Percentiles rank a stretch among this genome's conserved stretches.
Evolutionary conservation across 1,140 invertebrate species (phyloP).

Genomic region (Trinorchestia longiramus): DNA sequence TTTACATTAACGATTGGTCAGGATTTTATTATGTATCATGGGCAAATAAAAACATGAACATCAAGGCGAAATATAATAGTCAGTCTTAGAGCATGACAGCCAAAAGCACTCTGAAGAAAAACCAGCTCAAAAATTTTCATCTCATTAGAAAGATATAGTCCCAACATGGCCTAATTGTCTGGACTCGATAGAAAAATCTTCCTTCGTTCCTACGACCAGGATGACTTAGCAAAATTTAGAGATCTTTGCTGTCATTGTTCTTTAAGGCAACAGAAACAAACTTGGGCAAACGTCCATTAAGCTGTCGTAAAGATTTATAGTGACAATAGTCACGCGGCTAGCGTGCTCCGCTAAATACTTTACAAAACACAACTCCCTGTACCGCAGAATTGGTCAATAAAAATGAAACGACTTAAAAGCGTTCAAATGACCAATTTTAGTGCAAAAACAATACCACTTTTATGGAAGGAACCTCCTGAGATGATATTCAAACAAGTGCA

Average conservation of each 20-base stretch:
- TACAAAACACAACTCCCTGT: not conserved
- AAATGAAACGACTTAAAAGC: not conserved
- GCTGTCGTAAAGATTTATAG: conserved; percentile 47
- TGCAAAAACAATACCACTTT: not conserved
- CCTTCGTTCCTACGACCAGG: not conserved
- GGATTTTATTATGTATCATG: not conserved
- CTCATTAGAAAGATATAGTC: conserved; percentile 54
- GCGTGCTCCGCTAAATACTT: conserved; percentile 41
- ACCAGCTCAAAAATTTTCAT: conserved; percentile 3
- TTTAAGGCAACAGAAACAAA: conserved; percentile 47
- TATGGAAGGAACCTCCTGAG: not conserved
- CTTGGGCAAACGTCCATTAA: conserved; percentile 36
- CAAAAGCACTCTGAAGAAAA: not conserved
- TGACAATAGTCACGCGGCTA: conserved; percentile 29
- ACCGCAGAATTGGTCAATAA: not conserved
- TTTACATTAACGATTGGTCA: not conserved
- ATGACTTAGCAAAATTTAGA: conserved; percentile 47
- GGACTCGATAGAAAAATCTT: conserved; percentile 41
- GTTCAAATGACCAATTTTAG: not conserved
- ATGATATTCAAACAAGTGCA: not conserved
- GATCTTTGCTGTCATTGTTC: conserved; percentile 52
- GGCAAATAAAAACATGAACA: not conserved
- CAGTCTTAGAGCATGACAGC: not conserved
- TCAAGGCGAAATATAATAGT: not conserved
- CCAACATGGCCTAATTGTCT: conserved; percentile 50